Evolutionary conservation across 2,888 invertebrate species (phyloP).

Genomic region (Leptothorax acervorum): DNA sequence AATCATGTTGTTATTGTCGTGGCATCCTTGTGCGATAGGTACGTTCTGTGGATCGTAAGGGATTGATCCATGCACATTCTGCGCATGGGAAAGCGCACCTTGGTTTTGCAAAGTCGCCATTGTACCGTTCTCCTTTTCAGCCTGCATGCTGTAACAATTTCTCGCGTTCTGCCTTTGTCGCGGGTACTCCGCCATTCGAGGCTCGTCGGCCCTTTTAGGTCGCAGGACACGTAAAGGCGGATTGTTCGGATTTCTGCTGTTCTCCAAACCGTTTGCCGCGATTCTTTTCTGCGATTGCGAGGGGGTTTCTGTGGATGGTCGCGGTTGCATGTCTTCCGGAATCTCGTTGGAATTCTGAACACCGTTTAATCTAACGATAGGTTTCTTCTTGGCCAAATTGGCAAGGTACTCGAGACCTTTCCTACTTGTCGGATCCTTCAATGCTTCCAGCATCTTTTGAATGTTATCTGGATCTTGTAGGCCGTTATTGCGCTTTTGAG

Average conservation of each 20-base stretch:
- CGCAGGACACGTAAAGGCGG: conserved; percentile 56
- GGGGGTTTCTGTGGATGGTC: not conserved
- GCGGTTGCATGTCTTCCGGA: conserved; percentile 40
- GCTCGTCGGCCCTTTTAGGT: conserved; percentile 39
- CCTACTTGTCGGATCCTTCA: conserved; percentile 64
- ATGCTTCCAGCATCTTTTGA: conserved; percentile 68
- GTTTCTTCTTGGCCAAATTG: conserved; percentile 66
- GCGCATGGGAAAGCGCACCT: not conserved
- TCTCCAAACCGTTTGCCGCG: conserved; percentile 79
- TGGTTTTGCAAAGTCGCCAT: conserved; percentile 6
- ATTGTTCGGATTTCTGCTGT: conserved; percentile 75
- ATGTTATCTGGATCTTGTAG: conserved; percentile 77
- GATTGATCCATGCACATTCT: not conserved
- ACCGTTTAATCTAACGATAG: conserved; percentile 73
- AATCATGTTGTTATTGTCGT: not conserved
- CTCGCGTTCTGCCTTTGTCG: conserved; percentile 59
- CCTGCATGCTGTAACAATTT: conserved; percentile 59
- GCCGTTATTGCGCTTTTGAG: conserved; percentile 80
- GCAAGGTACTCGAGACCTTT: conserved; percentile 74
- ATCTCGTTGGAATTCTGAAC: conserved; percentile 71
- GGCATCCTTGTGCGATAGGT: not conserved
- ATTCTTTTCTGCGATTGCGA: conserved; percentile 46
- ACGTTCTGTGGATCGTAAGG: conserved; percentile 45
- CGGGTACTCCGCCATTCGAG: conserved; percentile 66
- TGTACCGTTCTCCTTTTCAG: conserved; percentile 71